Evolutionary conservation across 2,113 vertebrate genomes (phyloP).

Genomic region (Capreolus pygargus): DNA sequence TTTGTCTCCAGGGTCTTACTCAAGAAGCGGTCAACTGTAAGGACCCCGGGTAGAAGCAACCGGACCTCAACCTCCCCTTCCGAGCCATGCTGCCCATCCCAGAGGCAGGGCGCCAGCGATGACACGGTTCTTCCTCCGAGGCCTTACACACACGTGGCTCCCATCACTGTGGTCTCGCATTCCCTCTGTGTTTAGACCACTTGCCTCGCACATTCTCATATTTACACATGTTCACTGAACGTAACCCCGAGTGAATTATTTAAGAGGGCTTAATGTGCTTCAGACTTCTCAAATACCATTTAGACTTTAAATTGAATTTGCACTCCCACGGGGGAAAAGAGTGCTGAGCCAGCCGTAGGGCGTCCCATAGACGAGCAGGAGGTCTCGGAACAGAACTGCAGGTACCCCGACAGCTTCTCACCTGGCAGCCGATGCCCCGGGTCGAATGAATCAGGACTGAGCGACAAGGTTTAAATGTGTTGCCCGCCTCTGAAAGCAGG

Average conservation of each 20-base stretch:
- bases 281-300: background rate
- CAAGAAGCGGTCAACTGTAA: rapidly evolving
- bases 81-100: rapidly evolving
- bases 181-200: conserved; percentile 51
- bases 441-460: rapidly evolving
- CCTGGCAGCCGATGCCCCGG: rapidly evolving
- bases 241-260: conserved; percentile 22
- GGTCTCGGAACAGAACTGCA: background rate
- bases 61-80: rapidly evolving
- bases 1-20: background rate
- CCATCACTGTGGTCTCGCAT: conserved; percentile 52
- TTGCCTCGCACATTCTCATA: background rate
- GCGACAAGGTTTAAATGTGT: rapidly evolving
- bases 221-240: conserved; percentile 38
- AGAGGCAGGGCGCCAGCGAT: background rate
- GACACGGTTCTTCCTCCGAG: conserved; percentile 43
- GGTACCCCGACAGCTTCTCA: background rate
- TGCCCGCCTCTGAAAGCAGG: rapidly evolving
- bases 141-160: conserved; percentile 42
- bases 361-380: rapidly evolving
- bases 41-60: rapidly evolving
- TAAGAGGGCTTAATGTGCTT: conserved; percentile 41
- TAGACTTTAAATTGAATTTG: conserved; percentile 42
- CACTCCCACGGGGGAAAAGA: background rate
- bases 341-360: background rate